Evolutionary conservation across 2,888 invertebrate species (phyloP).

Genomic region (Syritta pipiens): DNA sequence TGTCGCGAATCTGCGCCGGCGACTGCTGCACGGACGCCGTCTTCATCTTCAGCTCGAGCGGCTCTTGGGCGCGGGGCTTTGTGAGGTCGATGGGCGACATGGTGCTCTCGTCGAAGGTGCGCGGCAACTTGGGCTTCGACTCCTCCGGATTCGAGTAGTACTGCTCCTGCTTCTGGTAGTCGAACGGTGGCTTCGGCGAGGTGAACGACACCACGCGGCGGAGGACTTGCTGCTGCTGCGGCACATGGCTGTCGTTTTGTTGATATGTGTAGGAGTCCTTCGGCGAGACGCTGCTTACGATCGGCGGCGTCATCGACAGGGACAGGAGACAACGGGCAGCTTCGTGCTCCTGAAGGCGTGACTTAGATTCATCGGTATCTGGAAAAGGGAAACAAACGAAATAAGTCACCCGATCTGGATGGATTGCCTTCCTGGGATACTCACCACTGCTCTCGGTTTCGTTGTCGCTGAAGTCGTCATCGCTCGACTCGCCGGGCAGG

Average conservation of each 20-base stretch:
- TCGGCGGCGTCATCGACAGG: constrained; percentile 82
- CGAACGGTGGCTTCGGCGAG: constrained; percentile 78
- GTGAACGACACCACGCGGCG: constrained; percentile 75
- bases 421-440: no score
- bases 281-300: constrained; percentile 76
- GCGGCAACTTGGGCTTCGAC: constrained; percentile 74
- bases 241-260: constrained; percentile 40
- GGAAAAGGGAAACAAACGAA: constrained; percentile 70
- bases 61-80: constrained; percentile 74
- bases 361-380: constrained; percentile 85
- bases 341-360: constrained; percentile 89
- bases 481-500: constrained; percentile 83
- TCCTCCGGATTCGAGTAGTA: constrained; percentile 79
- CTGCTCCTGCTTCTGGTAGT: constrained; percentile 79
- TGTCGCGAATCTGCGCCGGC: constrained; percentile 76
- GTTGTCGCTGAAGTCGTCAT: constrained; percentile 84
- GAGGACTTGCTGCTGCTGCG: constrained; percentile 35
- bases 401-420: not conserved
- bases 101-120: constrained; percentile 74
- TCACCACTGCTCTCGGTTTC: constrained; percentile 86
- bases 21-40: constrained; percentile 28
- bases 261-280: constrained; percentile 71
- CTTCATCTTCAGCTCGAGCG: constrained; percentile 4
- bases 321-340: constrained; percentile 91
- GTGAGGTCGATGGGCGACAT: constrained; percentile 78